Conservation (phyloP, 2,113 vertebrate genomes). For the Ochotona curzoniae region DNA sequence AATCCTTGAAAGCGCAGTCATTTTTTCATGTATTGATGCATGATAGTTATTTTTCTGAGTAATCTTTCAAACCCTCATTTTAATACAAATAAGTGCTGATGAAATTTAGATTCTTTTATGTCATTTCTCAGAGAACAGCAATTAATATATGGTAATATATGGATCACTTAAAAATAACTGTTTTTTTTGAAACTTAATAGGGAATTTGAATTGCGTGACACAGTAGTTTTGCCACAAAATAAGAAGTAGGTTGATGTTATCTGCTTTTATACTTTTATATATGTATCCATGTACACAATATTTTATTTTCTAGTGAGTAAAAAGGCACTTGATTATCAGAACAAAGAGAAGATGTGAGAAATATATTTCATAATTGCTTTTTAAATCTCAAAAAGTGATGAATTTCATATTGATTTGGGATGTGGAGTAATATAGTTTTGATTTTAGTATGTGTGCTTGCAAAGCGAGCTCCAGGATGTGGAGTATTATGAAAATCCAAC, state of each 20-base stretch:
- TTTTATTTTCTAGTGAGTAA: background rate
- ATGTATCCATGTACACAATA: background rate
- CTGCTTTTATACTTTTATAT: background rate
- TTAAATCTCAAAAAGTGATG: background rate
- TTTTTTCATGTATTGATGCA: constrained; percentile 25
- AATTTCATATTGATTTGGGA: background rate
- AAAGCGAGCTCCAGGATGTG: no score
- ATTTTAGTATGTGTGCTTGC: no score
- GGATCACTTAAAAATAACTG: background rate
- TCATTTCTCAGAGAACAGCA: constrained; percentile 32
- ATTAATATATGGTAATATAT: constrained; percentile 14
- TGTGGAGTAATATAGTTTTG: background rate
- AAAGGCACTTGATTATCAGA: background rate
- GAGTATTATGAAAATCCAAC: no score
- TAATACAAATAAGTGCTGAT: constrained; percentile 22
- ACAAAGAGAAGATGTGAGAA: background rate
- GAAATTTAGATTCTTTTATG: constrained; percentile 43
- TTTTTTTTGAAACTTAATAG: background rate
- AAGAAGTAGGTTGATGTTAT: background rate
- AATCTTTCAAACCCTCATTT: constrained; percentile 44
- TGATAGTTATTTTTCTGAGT: constrained; percentile 47
- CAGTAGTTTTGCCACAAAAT: background rate
- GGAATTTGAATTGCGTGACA: background rate
- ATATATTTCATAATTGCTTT: background rate
- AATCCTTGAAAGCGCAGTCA: constrained; percentile 38